phyloP scores from a whole-genome alignment of 2,888 invertebrate species.

The Tineola bisselliella region DNA sequence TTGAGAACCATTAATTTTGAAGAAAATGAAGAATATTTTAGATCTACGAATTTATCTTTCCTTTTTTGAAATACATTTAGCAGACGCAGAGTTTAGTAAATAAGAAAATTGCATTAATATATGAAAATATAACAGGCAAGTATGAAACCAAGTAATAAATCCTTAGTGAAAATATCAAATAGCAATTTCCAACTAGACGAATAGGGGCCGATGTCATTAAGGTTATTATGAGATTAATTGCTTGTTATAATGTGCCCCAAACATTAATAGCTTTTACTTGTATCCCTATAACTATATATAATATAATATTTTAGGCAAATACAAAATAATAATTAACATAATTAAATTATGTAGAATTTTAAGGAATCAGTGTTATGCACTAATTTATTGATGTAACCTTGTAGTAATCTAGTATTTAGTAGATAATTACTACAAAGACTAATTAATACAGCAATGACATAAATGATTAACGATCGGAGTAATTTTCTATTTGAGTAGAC shows the following conservation, averaged over 20 bases:
- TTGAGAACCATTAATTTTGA: no score
- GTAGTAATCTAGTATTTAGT: background rate
- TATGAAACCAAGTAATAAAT: no score
- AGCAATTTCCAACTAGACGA: background rate
- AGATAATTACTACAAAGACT: background rate
- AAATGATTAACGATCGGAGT: background rate
- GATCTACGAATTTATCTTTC: no score
- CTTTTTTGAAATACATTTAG: no score
- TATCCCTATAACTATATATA: no score
- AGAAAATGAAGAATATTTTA: no score
- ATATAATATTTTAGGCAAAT: no score
- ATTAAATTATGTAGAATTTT: no score
- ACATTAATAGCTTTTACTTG: background rate
- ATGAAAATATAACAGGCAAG: no score
- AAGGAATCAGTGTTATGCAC: background rate
- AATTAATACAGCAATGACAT: conserved; percentile 6
- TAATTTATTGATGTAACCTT: background rate
- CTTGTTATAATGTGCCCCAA: background rate
- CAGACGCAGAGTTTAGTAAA: no score
- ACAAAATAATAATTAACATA: no score
- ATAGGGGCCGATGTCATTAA: background rate
- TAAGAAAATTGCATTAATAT: no score
- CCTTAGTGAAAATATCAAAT: background rate
- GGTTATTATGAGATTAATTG: background rate
- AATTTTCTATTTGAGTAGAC: background rate